These are phyloP conservation scores for Anguilla anguilla DNA, from an alignment of 2,797 vertebrate genomes.

Conservation along the genomic window DNA sequence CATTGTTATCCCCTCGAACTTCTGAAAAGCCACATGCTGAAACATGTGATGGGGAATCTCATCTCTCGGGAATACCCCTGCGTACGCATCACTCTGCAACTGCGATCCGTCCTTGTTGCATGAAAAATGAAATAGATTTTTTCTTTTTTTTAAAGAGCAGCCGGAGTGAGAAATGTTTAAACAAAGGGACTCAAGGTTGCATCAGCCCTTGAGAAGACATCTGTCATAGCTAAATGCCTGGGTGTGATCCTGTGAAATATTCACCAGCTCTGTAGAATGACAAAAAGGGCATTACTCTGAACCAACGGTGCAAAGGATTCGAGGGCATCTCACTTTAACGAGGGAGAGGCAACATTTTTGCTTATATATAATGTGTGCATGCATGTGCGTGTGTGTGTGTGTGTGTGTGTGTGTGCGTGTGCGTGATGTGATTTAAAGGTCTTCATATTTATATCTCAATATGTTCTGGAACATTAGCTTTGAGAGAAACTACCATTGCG, in stretches of 20 bases:
- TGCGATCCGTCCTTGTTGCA: background rate
- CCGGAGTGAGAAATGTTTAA: conserved; percentile 14
- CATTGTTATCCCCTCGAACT: background rate
- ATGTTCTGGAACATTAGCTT: too few relatives aligned
- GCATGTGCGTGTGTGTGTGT: too few relatives aligned
- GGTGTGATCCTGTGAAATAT: conserved; percentile 11
- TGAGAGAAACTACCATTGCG: too few relatives aligned
- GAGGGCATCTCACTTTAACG: background rate
- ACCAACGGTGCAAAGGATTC: background rate
- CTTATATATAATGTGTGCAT: background rate
- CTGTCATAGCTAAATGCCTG: background rate
- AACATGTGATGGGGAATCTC: background rate
- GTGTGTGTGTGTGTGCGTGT: too few relatives aligned
- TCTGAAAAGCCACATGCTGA: background rate
- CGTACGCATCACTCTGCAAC: background rate
- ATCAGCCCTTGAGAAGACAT: background rate
- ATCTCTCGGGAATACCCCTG: background rate
- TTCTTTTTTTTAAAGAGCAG: background rate
- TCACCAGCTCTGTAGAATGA: background rate
- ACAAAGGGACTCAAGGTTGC: conserved; percentile 14
- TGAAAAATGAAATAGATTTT: background rate
- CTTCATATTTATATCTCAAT: too few relatives aligned
- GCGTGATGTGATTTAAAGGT: too few relatives aligned
- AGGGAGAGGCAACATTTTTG: background rate
- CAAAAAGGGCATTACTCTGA: background rate